Conservation (phyloP, 2,888 invertebrate species). For the Parapristionchus giblindavisi region DNA sequence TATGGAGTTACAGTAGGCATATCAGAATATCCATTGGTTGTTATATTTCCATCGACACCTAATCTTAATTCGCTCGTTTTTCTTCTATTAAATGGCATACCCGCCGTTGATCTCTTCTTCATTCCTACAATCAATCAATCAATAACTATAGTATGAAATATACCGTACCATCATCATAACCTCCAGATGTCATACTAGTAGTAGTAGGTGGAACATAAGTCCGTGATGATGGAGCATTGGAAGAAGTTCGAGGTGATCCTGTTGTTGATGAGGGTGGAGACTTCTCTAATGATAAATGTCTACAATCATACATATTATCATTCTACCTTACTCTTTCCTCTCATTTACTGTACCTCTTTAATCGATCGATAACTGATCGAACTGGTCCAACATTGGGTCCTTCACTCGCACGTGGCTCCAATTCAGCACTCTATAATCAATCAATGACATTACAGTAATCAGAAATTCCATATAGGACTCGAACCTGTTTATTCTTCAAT, state of each 20-base stretch:
- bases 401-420: slow-evolving; percentile 48
- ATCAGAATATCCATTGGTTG: slow-evolving; percentile 49
- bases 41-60: slow-evolving; percentile 61
- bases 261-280: slow-evolving; percentile 44
- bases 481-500: slow-evolving; percentile 65
- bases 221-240: slow-evolving; percentile 8
- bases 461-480: too few relatives aligned
- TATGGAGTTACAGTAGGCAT: slow-evolving; percentile 12
- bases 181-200: neutral
- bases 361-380: slow-evolving; percentile 55
- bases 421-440: slow-evolving; percentile 50
- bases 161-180: slow-evolving; percentile 32
- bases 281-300: slow-evolving; percentile 64
- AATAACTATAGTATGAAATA: neutral
- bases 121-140: slow-evolving; percentile 11
- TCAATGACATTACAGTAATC: neutral
- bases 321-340: neutral
- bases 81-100: slow-evolving; percentile 46
- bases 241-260: neutral
- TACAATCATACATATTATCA: slow-evolving; percentile 35
- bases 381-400: slow-evolving; percentile 41
- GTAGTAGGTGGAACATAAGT: slow-evolving; percentile 20
- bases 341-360: slow-evolving; percentile 39
- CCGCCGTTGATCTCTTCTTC: slow-evolving; percentile 8
- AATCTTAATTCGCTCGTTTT: slow-evolving; percentile 57